Evolutionary conservation across 2,888 invertebrate genomes (phyloP).

Genomic region (Phaonia tiefii): DNA sequence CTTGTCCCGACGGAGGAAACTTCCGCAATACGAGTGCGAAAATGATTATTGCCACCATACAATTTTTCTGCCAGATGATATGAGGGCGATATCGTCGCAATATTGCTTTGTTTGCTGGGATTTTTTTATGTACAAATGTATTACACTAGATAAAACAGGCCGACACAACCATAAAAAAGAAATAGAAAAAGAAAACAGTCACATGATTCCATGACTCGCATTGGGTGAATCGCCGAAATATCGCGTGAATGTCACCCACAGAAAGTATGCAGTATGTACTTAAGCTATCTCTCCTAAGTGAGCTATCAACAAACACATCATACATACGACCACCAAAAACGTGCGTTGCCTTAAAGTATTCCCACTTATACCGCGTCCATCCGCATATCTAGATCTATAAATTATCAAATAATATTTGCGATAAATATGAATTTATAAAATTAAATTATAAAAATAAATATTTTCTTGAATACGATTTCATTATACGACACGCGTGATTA

Average conservation of each 20-base stretch:
- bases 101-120: neutral
- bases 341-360: too few species aligned
- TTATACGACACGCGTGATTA: too few species aligned
- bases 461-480: neutral
- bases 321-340: constrained; percentile 23
- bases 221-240: too few species aligned
- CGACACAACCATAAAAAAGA: too few species aligned
- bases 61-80: too few species aligned
- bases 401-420: constrained; percentile 11
- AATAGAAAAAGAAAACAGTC: constrained; percentile 34
- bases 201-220: constrained; percentile 60
- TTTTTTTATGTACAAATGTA: neutral
- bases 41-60: too few species aligned
- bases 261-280: neutral
- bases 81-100: too few species aligned
- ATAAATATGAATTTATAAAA: constrained; percentile 31
- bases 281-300: constrained; percentile 29
- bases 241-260: constrained; percentile 56
- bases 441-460: constrained; percentile 2
- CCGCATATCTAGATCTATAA: neutral
- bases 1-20: too few species aligned
- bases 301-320: constrained; percentile 32
- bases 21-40: too few species aligned
- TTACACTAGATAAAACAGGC: constrained; percentile 29
- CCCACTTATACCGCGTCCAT: neutral